Evolutionary conservation across 2,797 vertebrate species (phyloP).

Genomic region (Merluccius polli): DNA sequence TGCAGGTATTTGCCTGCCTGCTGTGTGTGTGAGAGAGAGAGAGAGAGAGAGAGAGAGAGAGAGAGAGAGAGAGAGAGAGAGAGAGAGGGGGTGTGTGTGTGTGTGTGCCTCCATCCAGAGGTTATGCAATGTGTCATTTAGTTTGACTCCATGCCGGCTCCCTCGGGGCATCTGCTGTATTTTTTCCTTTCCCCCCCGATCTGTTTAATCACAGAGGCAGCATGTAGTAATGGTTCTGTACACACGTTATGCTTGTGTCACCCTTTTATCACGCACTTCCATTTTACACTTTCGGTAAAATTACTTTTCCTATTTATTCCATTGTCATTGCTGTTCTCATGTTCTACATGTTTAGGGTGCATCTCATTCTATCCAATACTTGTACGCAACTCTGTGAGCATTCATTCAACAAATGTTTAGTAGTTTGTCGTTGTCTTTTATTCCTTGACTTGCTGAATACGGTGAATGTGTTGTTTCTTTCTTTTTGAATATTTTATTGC

Average conservation of each 20-base stretch:
- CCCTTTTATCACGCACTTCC: background rate
- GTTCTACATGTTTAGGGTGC: no score
- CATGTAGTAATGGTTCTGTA: background rate
- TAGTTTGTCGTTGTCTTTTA: background rate
- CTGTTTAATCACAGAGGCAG: background rate
- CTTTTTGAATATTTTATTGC: background rate
- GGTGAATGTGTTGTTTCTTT: background rate
- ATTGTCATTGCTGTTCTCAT: background rate
- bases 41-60: background rate
- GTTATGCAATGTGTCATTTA: background rate
- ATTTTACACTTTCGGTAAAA: background rate
- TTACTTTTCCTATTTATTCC: background rate
- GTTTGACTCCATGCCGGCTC: background rate
- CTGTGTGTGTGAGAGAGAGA: background rate
- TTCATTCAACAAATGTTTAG: background rate
- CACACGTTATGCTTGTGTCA: background rate
- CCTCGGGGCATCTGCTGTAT: no score
- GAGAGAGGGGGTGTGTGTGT: background rate
- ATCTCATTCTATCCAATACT: background rate
- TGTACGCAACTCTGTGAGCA: background rate
- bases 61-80: background rate
- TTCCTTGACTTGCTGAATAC: background rate
- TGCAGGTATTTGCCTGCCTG: background rate
- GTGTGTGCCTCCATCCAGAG: background rate
- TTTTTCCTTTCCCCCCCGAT: background rate